Evolutionary conservation across 2,888 invertebrate species (phyloP).

Genomic region (Altica lythri): DNA sequence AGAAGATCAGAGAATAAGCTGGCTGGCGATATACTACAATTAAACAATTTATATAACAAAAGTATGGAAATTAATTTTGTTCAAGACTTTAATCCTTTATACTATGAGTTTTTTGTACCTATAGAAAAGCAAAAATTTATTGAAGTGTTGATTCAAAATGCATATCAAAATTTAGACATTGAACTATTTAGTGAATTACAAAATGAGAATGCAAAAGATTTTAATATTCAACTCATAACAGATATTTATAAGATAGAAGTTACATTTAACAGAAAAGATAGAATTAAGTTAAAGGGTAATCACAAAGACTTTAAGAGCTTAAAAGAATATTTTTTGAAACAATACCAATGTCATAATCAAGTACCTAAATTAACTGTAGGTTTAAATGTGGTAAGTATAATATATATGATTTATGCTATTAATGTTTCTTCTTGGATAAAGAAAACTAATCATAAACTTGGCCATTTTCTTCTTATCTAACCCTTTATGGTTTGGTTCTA

Average conservation of each 20-base stretch:
- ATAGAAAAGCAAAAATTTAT: conserved; percentile 41
- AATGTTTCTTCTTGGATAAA: neutral
- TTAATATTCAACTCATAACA: conserved; percentile 37
- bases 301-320: conserved; percentile 39
- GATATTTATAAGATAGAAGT: conserved; percentile 38
- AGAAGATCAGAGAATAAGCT: conserved; percentile 26
- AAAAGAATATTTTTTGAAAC: conserved; percentile 44
- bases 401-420: conserved; percentile 1
- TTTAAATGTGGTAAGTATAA: conserved; percentile 27
- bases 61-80: conserved; percentile 22
- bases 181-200: conserved; percentile 43
- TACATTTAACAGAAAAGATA: conserved; percentile 40
- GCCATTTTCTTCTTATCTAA: too few species aligned
- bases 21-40: conserved; percentile 31
- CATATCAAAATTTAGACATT: conserved; percentile 47
- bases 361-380: conserved; percentile 8
- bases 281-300: conserved; percentile 39
- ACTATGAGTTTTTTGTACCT: conserved; percentile 42
- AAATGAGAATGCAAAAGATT: conserved; percentile 37
- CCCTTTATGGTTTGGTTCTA: too few species aligned
- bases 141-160: conserved; percentile 45
- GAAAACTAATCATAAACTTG: too few species aligned
- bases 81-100: conserved; percentile 30
- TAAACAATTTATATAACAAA: conserved; percentile 38
- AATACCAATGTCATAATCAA: conserved; percentile 11